phyloP scores from a whole-genome alignment of 2,113 vertebrate species.

The Tiliqua scincoides region DNA sequence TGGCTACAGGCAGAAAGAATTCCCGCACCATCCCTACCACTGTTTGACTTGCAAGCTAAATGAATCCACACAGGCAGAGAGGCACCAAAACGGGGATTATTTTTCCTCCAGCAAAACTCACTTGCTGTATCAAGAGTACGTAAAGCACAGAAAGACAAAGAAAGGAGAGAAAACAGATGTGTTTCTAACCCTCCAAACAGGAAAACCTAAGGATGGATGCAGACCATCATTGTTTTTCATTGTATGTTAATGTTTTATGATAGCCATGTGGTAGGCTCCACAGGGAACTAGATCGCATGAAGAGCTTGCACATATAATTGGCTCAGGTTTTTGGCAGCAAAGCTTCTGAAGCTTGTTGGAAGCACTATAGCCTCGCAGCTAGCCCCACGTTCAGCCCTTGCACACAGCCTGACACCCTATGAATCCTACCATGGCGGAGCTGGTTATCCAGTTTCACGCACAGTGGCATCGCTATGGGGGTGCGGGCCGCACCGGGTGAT shows the following conservation, averaged over 20 bases:
- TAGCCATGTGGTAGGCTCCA: neutral
- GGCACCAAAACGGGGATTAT: conserved; percentile 1
- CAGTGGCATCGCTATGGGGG: neutral
- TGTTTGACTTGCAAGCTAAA: conserved; percentile 40
- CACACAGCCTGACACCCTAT: neutral
- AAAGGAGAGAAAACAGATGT: conserved; percentile 30
- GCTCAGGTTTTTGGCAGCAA: neutral
- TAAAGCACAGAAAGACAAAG: neutral
- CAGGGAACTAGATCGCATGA: neutral
- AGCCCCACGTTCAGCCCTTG: neutral
- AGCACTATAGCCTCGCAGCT: neutral
- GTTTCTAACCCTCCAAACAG: conserved; percentile 39
- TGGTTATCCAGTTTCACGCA: neutral
- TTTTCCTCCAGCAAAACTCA: conserved; percentile 17
- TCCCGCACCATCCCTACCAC: conserved; percentile 20
- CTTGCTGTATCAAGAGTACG: conserved; percentile 2
- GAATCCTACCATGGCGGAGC: neutral
- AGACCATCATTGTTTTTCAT: neutral
- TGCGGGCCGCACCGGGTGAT: too few relatives aligned
- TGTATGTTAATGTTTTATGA: neutral
- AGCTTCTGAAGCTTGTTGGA: neutral
- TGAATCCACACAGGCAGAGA: conserved; percentile 42
- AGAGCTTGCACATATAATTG: neutral
- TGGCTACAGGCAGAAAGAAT: conserved; percentile 47
- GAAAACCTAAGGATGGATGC: conserved; percentile 32